Base-by-base conservation (phyloP, 2,113 vertebrate genomes). In the Sinosuthora webbiana region DNA sequence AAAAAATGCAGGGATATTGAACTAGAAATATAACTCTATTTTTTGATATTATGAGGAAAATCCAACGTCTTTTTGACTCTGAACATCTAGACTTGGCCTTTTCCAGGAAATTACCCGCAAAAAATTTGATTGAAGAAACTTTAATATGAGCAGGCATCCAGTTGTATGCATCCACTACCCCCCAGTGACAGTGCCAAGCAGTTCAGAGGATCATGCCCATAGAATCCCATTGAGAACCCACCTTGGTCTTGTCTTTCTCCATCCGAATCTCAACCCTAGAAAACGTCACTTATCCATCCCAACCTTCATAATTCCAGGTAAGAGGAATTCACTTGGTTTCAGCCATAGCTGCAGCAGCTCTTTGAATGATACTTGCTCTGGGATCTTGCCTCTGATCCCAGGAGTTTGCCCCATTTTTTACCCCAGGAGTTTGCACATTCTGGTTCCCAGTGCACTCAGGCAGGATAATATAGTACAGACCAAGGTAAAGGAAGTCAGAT, bases 101-200 rank as follows among this genome's bases (percentile, higher is more conserved):
- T 68, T 68, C 10, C 56, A 64, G 39, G 56, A 71, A 82, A 71
- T 23, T 56, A 19, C 23, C 15, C 22, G 6, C 16, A 55, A 78
- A 89, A 79, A 2, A 37, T 23, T 39, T 39, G 15, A 68, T 31
- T 24, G 21, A 75, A 78, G 30, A 82, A 82, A 25, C 15, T 45
- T 79, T 24, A 67, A 13, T 75, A 63, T 20, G 31, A 87, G 10
- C 30, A 57, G 20, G 5, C 5, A 52, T 68, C 3, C 15, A 49
- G 13, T 3, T 62, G 35, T 31, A 47, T 22, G 13, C 22, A 49
- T n/a, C 10, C 0, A 0, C 23, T 63, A 20, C 11, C 10, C 3
- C 2, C 0, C 28, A 35, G 11, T 3, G 1, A 59, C 27, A 47
- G 20, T 35, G 18, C 31, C 22, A n/a, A 37, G 17, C 5, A 7